Base-by-base conservation (phyloP, 2,113 vertebrate genomes). In the Paramisgurnus dabryanus region DNA sequence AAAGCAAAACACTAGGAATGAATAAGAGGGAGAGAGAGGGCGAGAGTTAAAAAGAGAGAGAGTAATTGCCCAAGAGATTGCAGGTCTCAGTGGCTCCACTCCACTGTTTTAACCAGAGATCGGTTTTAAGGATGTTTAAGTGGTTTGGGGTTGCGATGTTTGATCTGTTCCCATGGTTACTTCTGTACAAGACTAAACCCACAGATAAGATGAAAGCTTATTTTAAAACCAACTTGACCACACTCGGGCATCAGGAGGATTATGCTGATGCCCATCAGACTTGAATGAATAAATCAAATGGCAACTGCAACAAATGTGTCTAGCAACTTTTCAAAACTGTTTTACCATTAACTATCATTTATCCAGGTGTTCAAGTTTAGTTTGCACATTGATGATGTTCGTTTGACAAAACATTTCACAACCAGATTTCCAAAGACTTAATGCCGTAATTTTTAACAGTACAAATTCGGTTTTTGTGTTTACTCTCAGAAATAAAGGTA, bases 121-220 rank as follows among this genome's bases (percentile, higher is more conserved):
- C 17, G 47, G 34, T 72, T 71, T 66, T 41, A 72, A 39, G 13
- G 57, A 47, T 53, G n/a, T 67, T 50, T 53, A 34, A 13, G 67
- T 67, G 72, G 71, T 85, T 75, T 73, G 55, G 49, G 50, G 15
- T 17, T 39, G n/a, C n/a, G 34, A 50, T 47, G 60, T 57, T 70
- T 77, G 55, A 63, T 75, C 41, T 68, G 74, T 82, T 78, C 43
- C 67, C 67, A 78, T 71, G 55, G 60, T 64, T 64, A 72, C 60
- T 43, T 70, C 11, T 34, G 13, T 77, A 57, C 22, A 41, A 60
- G 22, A 22, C 58, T n/a, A 41, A 57, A 58, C 43, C 41, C 64
- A 55, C 64, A 55, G 9, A 60, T 58, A 67, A 72, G 67, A 72
- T 72, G 67, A 72, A 82, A 78, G 67, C 55, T 55, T 60, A 58